A percentile compares a stretch with the other conserved stretches of the same genome.
phyloP scores from a whole-genome alignment of 1,140 invertebrate genomes.

The Acromyrmex charruanus region DNA sequence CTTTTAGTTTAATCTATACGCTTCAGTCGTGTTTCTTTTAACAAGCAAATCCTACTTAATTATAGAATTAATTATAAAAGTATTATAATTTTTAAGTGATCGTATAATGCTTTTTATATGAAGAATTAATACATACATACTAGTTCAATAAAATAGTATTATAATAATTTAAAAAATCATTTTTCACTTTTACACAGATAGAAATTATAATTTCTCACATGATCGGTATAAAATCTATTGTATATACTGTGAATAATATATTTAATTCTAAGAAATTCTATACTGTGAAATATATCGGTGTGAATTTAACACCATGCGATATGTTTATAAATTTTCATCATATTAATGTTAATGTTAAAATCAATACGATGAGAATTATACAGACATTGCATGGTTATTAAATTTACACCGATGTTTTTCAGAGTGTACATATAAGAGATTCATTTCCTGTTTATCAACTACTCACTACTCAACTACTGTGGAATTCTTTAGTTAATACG shows the following conservation, averaged over 20 bases:
- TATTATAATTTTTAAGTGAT: not conserved
- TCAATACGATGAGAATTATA: too few relatives aligned
- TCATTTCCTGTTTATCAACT: slow-evolving; percentile 19
- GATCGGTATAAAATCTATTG: not conserved
- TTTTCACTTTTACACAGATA: not conserved
- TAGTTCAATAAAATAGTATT: not conserved
- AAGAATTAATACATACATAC: not conserved
- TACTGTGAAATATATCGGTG: too few relatives aligned
- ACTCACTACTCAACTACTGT: not conserved
- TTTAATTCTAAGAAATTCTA: not conserved
- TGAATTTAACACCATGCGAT: too few relatives aligned
- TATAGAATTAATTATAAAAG: not conserved
- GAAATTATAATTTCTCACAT: not conserved
- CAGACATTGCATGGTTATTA: too few relatives aligned
- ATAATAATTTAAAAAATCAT: not conserved
- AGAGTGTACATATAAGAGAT: not conserved
- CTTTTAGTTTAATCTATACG: not conserved
- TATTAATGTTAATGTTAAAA: too few relatives aligned
- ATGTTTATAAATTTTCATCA: too few relatives aligned
- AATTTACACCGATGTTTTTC: too few relatives aligned
- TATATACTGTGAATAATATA: not conserved
- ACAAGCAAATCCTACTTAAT: not conserved
- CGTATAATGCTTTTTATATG: not conserved
- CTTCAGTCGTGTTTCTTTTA: not conserved
- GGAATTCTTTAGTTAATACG: slow-evolving; percentile 2